These are phyloP conservation scores for Micronycteris hirsuta DNA, from an alignment of 2,113 vertebrate species.

Conservation along the genomic window DNA sequence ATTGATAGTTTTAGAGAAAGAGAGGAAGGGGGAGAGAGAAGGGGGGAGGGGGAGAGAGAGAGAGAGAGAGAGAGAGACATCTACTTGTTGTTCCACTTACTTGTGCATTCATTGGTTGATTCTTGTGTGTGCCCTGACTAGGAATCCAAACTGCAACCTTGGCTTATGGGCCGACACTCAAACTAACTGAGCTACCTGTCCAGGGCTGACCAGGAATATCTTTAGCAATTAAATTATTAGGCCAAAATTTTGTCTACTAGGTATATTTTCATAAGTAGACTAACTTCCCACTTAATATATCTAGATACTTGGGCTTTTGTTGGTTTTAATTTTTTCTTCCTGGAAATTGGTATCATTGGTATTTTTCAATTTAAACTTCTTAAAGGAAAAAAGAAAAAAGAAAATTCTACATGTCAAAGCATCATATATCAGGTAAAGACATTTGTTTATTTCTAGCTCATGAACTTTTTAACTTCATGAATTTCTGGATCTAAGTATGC, in stretches of 20 bases:
- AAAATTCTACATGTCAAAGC: neutral
- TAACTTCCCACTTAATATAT: neutral
- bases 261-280: neutral
- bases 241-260: neutral
- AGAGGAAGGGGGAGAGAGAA: too few relatives aligned
- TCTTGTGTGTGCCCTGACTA: too few relatives aligned
- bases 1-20: too few relatives aligned
- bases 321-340: neutral
- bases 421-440: neutral
- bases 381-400: neutral
- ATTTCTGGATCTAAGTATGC: conserved; percentile 6
- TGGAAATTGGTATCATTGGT: neutral
- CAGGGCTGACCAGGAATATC: neutral
- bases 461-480: neutral
- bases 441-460: neutral
- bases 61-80: too few relatives aligned
- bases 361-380: neutral
- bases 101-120: too few relatives aligned
- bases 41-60: too few relatives aligned
- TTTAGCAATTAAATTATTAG: neutral
- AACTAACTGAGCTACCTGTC: too few relatives aligned
- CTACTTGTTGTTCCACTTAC: too few relatives aligned
- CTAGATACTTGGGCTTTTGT: neutral
- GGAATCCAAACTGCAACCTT: too few relatives aligned
- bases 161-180: too few relatives aligned